Evolutionary conservation across 2,797 vertebrate species (phyloP), one percentile per base, ranked within the genome.

Genomic region (Fundulus diaphanus): DNA sequence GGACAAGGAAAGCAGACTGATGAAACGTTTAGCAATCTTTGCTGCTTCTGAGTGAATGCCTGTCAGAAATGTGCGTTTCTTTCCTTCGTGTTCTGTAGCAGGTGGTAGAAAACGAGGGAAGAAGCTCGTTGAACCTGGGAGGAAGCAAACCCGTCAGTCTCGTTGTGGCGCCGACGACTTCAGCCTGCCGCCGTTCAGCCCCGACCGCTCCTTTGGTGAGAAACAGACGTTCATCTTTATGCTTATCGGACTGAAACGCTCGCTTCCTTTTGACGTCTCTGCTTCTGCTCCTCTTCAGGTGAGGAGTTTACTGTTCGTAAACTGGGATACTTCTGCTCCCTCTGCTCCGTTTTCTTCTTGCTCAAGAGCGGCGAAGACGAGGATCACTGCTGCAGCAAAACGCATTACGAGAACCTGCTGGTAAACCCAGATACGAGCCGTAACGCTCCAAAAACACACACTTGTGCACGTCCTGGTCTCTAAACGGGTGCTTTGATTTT

Each of bases 311-410:
- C 71, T 5, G 33, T 67, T 9, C 89, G 80, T 0, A 92, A 89
- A 69, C 77, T 79, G 0, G 92, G 90, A 0, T 93, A 22, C 48
- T 92, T 85, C 93, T 98, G 97, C 71, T 94, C 96, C 63, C 95
- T 98, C 59, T 97, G 97, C 90, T 96, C 95, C 0, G 85, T 96
- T 6, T 97, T 97, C 92, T 98, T 96, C 56, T 88, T 95, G 5
- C 94, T 91, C 1, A 94, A 97, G 37, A 79, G 27, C 37, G 84
- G 85, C 0, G 96, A 96, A 27, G 96, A 95, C 92, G 93, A 92
- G 2, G 86, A 90, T 9, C 97, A 97, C 94, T 98, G 96, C 91
- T 94, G 94, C 90, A 96, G 94, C 4, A 51, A 72, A 8, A 93
- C 89, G 33, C 97, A 98, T 87, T 96, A 96, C 68, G 83, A 95